Evolutionary conservation across 2,113 vertebrate genomes (phyloP).

Genomic region (Haemorhous mexicanus): DNA sequence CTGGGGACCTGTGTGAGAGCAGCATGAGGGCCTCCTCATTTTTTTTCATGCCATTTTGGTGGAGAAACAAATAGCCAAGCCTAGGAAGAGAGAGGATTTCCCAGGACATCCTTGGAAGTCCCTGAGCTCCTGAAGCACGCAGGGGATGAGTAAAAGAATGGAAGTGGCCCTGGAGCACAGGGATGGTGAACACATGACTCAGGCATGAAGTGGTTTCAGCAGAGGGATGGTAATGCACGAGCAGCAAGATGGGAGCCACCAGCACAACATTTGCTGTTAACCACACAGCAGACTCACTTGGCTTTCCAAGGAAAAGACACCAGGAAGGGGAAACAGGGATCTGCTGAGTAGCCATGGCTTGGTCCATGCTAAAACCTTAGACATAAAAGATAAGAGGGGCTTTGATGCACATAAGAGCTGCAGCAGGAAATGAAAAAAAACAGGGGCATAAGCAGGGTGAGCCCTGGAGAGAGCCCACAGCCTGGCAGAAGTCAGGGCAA

Average conservation of each 20-base stretch:
- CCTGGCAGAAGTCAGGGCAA: background rate
- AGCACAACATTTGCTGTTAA: background rate
- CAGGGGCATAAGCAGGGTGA: accelerated
- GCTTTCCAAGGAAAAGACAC: background rate
- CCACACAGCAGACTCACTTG: background rate
- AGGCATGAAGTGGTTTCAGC: background rate
- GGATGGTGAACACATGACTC: background rate
- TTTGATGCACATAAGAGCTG: background rate
- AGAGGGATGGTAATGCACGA: background rate
- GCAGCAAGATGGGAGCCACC: background rate
- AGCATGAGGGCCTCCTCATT: background rate
- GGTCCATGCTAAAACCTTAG: background rate
- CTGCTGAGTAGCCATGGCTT: background rate
- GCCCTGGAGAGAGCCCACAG: background rate
- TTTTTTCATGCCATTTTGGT: background rate
- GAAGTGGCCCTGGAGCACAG: background rate
- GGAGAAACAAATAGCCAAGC: background rate
- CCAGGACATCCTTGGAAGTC: background rate
- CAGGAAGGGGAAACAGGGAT: background rate
- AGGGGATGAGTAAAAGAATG: background rate
- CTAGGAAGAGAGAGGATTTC: background rate
- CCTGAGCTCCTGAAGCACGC: background rate
- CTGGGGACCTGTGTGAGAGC: background rate
- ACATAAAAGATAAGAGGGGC: background rate
- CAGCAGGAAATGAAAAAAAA: background rate